A percentile compares a stretch with the other conserved stretches of the same genome.
Conservation (phyloP, 2,113 vertebrate genomes). For the Bubo blakistoni region DNA sequence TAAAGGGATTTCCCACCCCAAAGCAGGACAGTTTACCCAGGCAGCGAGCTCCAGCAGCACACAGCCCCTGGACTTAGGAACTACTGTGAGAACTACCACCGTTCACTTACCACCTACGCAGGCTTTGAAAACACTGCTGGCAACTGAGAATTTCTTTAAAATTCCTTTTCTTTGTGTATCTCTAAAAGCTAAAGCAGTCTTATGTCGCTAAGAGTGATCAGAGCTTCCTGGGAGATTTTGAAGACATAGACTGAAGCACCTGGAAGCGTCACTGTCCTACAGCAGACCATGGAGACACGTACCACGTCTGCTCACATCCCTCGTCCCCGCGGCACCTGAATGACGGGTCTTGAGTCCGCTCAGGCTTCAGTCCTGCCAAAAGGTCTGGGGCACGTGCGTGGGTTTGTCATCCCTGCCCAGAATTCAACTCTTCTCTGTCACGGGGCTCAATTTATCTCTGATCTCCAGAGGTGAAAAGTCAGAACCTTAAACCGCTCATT, state of each 20-base stretch:
- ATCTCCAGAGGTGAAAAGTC: not conserved
- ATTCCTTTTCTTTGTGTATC: not conserved
- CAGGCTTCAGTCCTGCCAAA: not conserved
- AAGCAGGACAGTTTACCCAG: not conserved
- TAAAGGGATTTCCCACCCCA: not conserved
- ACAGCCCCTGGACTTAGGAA: not conserved
- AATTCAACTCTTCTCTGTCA: not conserved
- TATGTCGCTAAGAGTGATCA: not conserved
- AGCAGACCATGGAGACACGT: rapidly evolving
- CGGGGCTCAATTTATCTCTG: not conserved
- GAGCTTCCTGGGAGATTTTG: not conserved
- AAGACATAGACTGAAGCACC: not conserved
- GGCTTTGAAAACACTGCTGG: not conserved
- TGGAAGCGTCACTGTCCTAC: not conserved
- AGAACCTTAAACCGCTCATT: not conserved
- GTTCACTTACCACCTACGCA: not conserved
- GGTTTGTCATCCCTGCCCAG: not conserved
- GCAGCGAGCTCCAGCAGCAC: not conserved
- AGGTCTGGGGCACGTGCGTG: rapidly evolving
- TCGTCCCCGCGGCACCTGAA: not conserved
- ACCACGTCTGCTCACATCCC: rapidly evolving
- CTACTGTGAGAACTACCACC: not conserved
- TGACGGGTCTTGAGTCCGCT: not conserved
- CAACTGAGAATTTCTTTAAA: not conserved
- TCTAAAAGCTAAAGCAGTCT: not conserved